Evolutionary conservation across 1,140 invertebrate species (phyloP), one percentile per base, ranked within the genome.

Genomic region (Dreissena rostriformis): DNA sequence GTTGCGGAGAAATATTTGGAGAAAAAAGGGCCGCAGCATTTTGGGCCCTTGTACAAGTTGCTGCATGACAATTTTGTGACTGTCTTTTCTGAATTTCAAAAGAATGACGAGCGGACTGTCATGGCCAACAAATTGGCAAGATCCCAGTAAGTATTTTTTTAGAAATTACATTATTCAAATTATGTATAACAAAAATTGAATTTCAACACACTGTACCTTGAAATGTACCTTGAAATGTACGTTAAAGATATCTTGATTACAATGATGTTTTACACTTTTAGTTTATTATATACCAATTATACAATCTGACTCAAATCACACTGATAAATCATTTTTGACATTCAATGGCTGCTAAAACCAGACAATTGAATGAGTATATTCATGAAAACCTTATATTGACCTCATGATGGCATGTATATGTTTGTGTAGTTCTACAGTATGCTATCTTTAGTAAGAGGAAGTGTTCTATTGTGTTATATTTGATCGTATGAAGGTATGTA

Each of bases 61-160:
- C 61, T 81, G 17, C 26, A 72, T 51, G 55, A 65, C 55, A 81
- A 81, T 4, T 19, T 81, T 22, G 39, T 65, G 22, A 39, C 71
- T 28, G 24, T 29, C 39, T 81, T 81, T 26, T 1, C 29, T 8
- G 65, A 81, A 22, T 81, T 39, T 53, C 22, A 28, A 17, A 24
- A 72, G 51, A 70, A 81, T 73, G 79, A 73, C 11, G 24, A 73
- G 29, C 51, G 79, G 1, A 81, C 55, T 68, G 79, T 81, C 2
- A 73, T 81, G 79, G 79, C 68, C 0, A 81, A 81, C 53, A 81
- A 71, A 81, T 51, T 81, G 15, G 79, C 79, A 14, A 29, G 52
- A 63, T 71, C 61, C 39, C 71, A 81, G 79, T 81, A 73, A 81
- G 79, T n/a, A 8, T 2, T 39, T 39, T 39, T 39, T 39, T n/a